These are phyloP conservation scores for Dolichopus griseipennis DNA, from an alignment of 2,888 invertebrate genomes.

Conservation along the genomic window DNA sequence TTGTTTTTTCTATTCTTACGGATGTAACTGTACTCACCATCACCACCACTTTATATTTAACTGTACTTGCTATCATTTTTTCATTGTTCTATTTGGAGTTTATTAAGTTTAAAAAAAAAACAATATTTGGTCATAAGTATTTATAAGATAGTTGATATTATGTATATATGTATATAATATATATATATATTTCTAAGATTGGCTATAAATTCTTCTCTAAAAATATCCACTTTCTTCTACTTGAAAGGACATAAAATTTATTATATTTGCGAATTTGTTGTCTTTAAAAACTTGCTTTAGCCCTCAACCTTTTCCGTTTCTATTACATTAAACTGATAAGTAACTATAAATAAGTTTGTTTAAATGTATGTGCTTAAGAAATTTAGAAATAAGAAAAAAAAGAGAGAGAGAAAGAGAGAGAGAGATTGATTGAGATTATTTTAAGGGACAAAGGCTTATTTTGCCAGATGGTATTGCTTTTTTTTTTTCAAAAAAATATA, in stretches of 20 bases:
- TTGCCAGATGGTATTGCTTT: not conserved
- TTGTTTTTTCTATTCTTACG: no score
- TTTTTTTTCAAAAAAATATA: no score
- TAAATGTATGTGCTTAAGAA: not conserved
- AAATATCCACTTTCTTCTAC: not conserved
- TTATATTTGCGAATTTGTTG: not conserved
- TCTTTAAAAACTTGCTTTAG: not conserved
- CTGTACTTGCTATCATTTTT: no score
- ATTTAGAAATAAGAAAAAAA: no score
- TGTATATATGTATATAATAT: not conserved
- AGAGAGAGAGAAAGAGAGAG: not conserved
- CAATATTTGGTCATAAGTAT: no score
- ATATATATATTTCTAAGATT: constrained; percentile 2
- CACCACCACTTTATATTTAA: no score
- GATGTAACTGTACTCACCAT: not conserved
- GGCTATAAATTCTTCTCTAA: not conserved
- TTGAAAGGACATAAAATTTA: constrained; percentile 6
- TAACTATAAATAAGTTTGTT: not conserved
- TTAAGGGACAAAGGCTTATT: not conserved
- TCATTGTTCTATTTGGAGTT: no score
- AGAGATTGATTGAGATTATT: not conserved
- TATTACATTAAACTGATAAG: no score
- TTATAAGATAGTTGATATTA: not conserved
- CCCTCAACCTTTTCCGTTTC: no score
- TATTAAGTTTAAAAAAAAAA: no score